phyloP scores from a whole-genome alignment of 2,888 invertebrate genomes.

The Salticus scenicus region DNA sequence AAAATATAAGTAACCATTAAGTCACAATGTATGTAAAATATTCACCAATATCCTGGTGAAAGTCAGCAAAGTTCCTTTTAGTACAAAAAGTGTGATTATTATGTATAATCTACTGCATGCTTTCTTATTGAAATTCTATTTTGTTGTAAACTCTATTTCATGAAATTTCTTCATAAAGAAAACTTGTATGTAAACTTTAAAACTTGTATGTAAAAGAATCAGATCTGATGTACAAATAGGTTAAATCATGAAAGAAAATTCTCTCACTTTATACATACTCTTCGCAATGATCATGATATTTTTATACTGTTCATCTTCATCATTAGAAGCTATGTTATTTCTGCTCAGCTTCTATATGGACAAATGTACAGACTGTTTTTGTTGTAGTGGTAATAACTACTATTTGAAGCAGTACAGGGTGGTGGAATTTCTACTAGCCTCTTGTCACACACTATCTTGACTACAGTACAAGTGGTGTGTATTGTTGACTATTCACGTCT shows the following conservation, averaged over 20 bases:
- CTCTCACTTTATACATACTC: slow-evolving; percentile 67
- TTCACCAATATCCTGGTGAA: slow-evolving; percentile 3
- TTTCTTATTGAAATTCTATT: slow-evolving; percentile 65
- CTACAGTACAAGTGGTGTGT: slow-evolving; percentile 51
- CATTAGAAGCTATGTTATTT: slow-evolving; percentile 69
- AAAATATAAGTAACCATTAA: neutral
- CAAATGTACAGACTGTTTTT: slow-evolving; percentile 70
- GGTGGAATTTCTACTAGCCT: slow-evolving; percentile 67
- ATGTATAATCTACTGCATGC: slow-evolving; percentile 50
- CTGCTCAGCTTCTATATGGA: slow-evolving; percentile 69
- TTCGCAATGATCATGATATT: slow-evolving; percentile 69
- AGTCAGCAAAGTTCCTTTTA: slow-evolving; percentile 64
- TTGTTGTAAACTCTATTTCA: slow-evolving; percentile 56
- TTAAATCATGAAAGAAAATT: slow-evolving; percentile 58
- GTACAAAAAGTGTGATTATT: slow-evolving; percentile 59
- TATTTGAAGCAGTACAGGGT: slow-evolving; percentile 62
- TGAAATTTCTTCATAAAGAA: slow-evolving; percentile 32
- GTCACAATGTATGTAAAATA: neutral
- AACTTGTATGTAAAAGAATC: slow-evolving; percentile 62
- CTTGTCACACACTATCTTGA: slow-evolving; percentile 64
- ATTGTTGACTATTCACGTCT: slow-evolving; percentile 66
- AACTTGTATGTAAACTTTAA: too few relatives aligned
- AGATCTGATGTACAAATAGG: slow-evolving; percentile 70
- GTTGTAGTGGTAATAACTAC: slow-evolving; percentile 69
- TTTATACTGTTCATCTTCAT: slow-evolving; percentile 70